Percentiles rank a stretch among this genome's conserved stretches.
phyloP scores from a whole-genome alignment of 1,140 invertebrate species.

The Euborellia annulipes region DNA sequence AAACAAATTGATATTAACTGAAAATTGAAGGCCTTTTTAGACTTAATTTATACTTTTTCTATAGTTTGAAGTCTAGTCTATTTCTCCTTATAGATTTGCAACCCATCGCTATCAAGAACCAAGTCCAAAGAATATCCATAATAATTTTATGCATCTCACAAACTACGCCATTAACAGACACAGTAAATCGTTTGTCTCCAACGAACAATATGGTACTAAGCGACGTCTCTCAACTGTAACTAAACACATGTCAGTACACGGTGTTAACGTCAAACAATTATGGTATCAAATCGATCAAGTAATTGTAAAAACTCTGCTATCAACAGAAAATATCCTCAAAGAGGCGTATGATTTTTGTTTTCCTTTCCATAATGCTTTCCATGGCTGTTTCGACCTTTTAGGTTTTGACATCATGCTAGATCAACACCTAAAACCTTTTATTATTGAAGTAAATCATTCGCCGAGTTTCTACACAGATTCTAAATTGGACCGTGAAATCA shows the following conservation, averaged over 20 bases:
- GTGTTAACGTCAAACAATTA: slow-evolving; percentile 53
- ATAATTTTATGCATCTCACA: slow-evolving; percentile 92
- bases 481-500: slow-evolving; percentile 65
- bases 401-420: slow-evolving; percentile 80
- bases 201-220: slow-evolving; percentile 69
- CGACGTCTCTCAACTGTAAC: slow-evolving; percentile 70
- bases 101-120: slow-evolving; percentile 72
- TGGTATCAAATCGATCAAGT: slow-evolving; percentile 74
- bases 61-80: too few species aligned
- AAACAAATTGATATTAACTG: too few species aligned
- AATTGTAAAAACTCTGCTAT: slow-evolving; percentile 76
- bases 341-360: slow-evolving; percentile 81
- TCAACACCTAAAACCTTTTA: slow-evolving; percentile 64
- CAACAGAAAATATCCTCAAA: slow-evolving; percentile 67
- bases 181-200: slow-evolving; percentile 57
- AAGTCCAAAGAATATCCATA: slow-evolving; percentile 54
- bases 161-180: slow-evolving; percentile 95
- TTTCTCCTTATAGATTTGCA: slow-evolving; percentile 48
- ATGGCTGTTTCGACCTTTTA: slow-evolving; percentile 78
- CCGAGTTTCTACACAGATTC: slow-evolving; percentile 82
- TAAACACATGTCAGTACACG: slow-evolving; percentile 47
- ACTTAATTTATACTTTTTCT: too few species aligned
- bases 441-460: slow-evolving; percentile 82
- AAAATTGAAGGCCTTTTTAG: too few species aligned
- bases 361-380: slow-evolving; percentile 62